These are phyloP conservation scores for Boloria selene DNA, from an alignment of 2,888 invertebrate species.

Conservation along the genomic window DNA sequence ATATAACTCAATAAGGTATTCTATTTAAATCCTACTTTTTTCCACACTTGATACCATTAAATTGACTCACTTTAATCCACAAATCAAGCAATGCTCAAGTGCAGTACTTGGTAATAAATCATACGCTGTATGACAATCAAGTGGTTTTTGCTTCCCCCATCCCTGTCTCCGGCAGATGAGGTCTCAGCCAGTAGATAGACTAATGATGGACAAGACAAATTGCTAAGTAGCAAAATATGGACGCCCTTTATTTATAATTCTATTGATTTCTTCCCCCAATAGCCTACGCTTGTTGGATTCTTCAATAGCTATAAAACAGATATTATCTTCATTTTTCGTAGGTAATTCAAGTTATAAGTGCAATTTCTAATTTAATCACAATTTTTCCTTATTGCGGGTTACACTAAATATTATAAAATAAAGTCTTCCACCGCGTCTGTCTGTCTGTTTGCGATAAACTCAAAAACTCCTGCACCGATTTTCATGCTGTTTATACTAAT, in stretches of 20 bases:
- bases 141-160: constrained; percentile 56
- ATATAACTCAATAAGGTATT: too few relatives aligned
- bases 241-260: constrained; percentile 21
- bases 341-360: not conserved
- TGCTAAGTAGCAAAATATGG: constrained; percentile 55
- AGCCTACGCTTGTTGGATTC: constrained; percentile 1
- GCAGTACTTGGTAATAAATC: constrained; percentile 53
- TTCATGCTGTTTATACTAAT: too few relatives aligned
- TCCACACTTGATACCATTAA: too few relatives aligned
- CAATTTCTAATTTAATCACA: too few relatives aligned
- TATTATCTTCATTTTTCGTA: not conserved
- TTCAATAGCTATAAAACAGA: not conserved
- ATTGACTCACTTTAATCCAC: too few relatives aligned
- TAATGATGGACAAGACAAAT: constrained; percentile 69
- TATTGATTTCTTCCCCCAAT: constrained; percentile 8
- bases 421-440: too few relatives aligned
- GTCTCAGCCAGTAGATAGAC: constrained; percentile 64
- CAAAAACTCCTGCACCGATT: too few relatives aligned
- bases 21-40: too few relatives aligned
- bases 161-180: constrained; percentile 61
- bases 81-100: too few relatives aligned
- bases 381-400: too few relatives aligned
- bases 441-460: too few relatives aligned
- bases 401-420: too few relatives aligned
- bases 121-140: constrained; percentile 55